Evolutionary conservation across 1,140 invertebrate genomes (phyloP), one percentile per base, ranked within the genome.

Genomic region (Drosophila teissieri): DNA sequence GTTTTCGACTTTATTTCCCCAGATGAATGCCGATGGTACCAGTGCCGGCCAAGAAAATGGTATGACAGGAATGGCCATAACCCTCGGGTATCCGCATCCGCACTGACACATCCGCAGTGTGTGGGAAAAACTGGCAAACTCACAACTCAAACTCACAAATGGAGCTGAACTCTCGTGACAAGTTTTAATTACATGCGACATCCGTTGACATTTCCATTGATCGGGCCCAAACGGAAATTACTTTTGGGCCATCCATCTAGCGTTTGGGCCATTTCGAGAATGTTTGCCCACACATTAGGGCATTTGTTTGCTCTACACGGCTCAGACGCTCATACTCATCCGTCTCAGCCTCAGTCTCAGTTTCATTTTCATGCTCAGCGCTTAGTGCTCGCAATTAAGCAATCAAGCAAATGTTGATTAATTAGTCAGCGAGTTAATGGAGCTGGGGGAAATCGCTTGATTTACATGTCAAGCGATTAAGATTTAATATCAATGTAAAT

Each of bases 161-260:
- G 34, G 7, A 57, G 62, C 53, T 48, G 36, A 64, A 73, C 48
- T 64, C 67, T 85, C 73, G 83, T 72, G 83, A 86, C 83, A 86
- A 86, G 64, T 88, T 88, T 86, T 86, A 86, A 86, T 86, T 88
- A 86, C 83, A 88, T 68, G 68, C 63, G 73, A 76, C 73, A 76
- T 76, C 61, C 73, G 61, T 53, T 76, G 73, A 76, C 73, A 67
- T 67, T 44, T 51, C 40, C 69, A 52, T 73, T 27, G 34, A 49
- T 34, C 39, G 0, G 19, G 74, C 22, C 61, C 49, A 76, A 83
- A 64, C 83, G 83, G 83, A 86, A 86, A 86, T 86, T 77, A 83
- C 84, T 76, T 83, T 70, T 55, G 73, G 70, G 62, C 72, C 62
- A 69, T 51, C 37, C 64, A 64, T 42, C 19, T 49, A 19, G 40